Evolutionary conservation across 2,888 invertebrate genomes (phyloP).

Genomic region (Mythimna ferrago): DNA sequence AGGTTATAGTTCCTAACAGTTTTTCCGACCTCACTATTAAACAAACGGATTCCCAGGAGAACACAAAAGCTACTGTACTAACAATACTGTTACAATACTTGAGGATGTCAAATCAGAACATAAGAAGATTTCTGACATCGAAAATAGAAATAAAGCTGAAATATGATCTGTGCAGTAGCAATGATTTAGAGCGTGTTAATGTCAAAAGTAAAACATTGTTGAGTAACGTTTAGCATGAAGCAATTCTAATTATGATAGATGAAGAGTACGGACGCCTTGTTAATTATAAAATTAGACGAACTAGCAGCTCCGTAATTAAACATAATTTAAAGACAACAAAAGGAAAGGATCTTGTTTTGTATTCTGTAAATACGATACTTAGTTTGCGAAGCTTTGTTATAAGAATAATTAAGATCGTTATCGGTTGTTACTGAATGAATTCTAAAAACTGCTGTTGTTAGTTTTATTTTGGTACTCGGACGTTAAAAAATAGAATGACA

Average conservation of each 20-base stretch:
- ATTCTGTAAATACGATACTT: constrained; percentile 2
- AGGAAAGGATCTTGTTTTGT: constrained; percentile 4
- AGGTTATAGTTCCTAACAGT: no score
- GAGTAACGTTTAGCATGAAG: constrained; percentile 25
- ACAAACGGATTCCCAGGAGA: neutral
- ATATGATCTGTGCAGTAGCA: constrained; percentile 7
- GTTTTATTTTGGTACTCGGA: neutral
- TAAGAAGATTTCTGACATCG: neutral
- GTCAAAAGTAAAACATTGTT: constrained; percentile 40
- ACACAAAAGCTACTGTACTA: neutral
- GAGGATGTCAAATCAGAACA: neutral
- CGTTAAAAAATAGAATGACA: neutral
- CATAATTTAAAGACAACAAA: constrained; percentile 18
- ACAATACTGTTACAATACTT: neutral
- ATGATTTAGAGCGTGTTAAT: constrained; percentile 35
- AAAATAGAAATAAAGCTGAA: neutral
- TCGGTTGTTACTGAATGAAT: neutral
- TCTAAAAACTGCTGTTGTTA: neutral
- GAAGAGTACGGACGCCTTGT: constrained; percentile 34
- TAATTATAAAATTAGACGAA: constrained; percentile 40
- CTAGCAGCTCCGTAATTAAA: constrained; percentile 29
- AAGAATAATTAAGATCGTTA: neutral
- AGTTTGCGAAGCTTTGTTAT: constrained; percentile 12
- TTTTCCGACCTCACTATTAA: neutral
- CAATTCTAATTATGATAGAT: constrained; percentile 44